A percentile compares a stretch with the other conserved stretches of the same genome.
Evolutionary conservation across 2,797 vertebrate species (phyloP).

Genomic region (Salmo trutta): DNA sequence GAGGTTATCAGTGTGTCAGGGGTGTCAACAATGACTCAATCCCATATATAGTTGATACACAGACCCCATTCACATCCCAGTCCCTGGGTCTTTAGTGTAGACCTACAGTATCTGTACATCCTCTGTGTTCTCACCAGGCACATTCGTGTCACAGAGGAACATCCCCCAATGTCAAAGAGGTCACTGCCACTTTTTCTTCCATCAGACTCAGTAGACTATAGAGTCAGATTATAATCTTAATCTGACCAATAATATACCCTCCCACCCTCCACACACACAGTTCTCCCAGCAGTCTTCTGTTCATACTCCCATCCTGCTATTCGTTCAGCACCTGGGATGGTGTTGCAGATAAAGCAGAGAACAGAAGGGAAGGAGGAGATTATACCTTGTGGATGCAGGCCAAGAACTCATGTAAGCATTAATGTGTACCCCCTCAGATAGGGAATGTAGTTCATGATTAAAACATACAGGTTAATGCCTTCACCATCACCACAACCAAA

Average conservation of each 20-base stretch:
- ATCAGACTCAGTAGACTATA: neutral
- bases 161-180: neutral
- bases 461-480: neutral
- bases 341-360: neutral
- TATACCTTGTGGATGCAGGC: neutral
- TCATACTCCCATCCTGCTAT: neutral
- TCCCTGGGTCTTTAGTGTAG: neutral
- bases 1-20: neutral
- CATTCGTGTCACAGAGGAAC: neutral
- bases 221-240: neutral
- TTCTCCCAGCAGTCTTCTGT: neutral
- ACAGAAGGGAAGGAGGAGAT: neutral
- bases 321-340: neutral
- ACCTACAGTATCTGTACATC: neutral
- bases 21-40: neutral
- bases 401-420: neutral
- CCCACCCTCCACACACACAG: neutral
- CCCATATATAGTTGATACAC: too few relatives aligned
- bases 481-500: neutral
- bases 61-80: neutral
- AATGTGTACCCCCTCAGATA: neutral
- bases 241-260: neutral
- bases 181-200: neutral
- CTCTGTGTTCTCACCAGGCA: neutral
- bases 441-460: neutral